Evolutionary conservation across 2,113 vertebrate genomes (phyloP).

Genomic region (Hemicordylus capensis): DNA sequence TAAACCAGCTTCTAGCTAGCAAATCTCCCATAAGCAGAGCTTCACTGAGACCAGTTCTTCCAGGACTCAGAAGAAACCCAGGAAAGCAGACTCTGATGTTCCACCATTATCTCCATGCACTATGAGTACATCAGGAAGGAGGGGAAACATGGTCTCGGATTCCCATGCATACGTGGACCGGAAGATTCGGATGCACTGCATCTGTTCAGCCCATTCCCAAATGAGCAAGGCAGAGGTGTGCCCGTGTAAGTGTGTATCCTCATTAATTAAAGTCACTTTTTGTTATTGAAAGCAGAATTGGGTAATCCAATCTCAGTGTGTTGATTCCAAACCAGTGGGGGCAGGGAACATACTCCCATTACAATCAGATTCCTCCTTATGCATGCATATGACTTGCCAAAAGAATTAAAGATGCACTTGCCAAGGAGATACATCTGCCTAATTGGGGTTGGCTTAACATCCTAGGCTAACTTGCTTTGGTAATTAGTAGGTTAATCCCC

Average conservation of each 20-base stretch:
- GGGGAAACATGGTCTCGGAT: background rate
- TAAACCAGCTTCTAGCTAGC: background rate
- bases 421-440: constrained; percentile 4
- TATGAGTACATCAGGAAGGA: background rate
- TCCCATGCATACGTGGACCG: background rate
- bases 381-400: background rate
- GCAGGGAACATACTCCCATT: background rate
- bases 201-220: background rate
- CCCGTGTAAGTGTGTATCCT: background rate
- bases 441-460: background rate
- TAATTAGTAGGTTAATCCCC: background rate
- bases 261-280: background rate
- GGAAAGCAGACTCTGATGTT: background rate
- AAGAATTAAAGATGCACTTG: background rate
- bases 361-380: background rate
- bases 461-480: background rate
- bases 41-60: background rate
- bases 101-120: too few relatives aligned
- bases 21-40: background rate
- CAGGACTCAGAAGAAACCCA: background rate
- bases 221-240: background rate
- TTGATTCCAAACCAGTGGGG: background rate
- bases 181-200: background rate
- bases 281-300: background rate
- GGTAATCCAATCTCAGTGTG: rapidly evolving